These are phyloP conservation scores for Osmoderma eremita DNA, from an alignment of 2,888 invertebrate species.

Conservation along the genomic window DNA sequence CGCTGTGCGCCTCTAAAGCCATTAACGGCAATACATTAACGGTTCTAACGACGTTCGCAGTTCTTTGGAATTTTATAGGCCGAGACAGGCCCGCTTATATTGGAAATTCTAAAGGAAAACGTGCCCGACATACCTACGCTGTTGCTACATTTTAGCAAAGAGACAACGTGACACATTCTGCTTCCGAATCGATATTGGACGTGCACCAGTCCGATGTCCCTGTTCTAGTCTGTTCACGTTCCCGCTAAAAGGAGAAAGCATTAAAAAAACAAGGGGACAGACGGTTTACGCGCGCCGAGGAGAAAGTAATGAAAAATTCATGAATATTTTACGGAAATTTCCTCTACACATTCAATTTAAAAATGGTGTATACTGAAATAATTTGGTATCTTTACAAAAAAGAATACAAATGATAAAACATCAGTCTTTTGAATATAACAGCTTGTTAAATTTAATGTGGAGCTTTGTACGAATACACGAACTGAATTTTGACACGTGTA, in stretches of 20 bases:
- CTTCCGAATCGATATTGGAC: constrained; percentile 29
- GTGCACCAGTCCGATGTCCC: constrained; percentile 3
- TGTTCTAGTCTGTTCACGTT: constrained; percentile 1
- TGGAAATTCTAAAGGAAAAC: constrained; percentile 37
- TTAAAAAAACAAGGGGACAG: background rate
- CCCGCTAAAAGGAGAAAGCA: background rate
- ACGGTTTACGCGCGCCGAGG: background rate
- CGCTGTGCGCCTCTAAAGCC: constrained; percentile 7
- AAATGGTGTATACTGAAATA: too few relatives aligned
- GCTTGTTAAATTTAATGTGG: too few relatives aligned
- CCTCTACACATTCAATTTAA: too few relatives aligned
- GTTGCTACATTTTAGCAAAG: constrained; percentile 25
- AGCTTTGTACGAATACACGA: too few relatives aligned
- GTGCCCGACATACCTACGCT: constrained; percentile 34
- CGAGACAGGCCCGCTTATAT: constrained; percentile 33
- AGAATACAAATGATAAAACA: too few relatives aligned
- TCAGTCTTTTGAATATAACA: too few relatives aligned
- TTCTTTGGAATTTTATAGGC: constrained; percentile 37
- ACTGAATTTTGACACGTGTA: too few relatives aligned
- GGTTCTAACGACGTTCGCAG: constrained; percentile 30
- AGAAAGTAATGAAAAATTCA: constrained; percentile 9
- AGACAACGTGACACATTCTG: constrained; percentile 32
- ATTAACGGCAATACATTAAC: constrained; percentile 35
- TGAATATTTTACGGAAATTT: too few relatives aligned
- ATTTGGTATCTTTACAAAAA: too few relatives aligned